These are phyloP conservation scores for Tetraodon nigroviridis DNA, from an alignment of 2,113 vertebrate genomes.

Conservation along the genomic window DNA sequence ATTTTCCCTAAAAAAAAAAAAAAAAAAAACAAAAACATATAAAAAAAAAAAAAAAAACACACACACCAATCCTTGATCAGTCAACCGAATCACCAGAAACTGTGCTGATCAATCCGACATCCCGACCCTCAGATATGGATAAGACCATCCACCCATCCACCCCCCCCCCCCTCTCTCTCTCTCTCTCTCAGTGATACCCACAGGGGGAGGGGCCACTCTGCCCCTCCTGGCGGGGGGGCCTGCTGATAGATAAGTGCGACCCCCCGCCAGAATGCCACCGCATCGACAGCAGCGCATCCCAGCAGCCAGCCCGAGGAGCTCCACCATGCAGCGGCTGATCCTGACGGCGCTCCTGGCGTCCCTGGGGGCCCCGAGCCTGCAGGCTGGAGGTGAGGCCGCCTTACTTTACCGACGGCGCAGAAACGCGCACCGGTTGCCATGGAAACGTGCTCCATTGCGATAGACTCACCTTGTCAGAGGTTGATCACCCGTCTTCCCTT, in stretches of 20 bases:
- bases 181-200: not conserved
- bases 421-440: conserved; percentile 12
- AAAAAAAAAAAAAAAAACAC: too few relatives aligned
- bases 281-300: not conserved
- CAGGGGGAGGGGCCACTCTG: not conserved
- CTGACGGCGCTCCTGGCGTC: not conserved
- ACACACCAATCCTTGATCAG: too few relatives aligned
- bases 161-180: too few relatives aligned
- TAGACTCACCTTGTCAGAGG: too few relatives aligned
- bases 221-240: not conserved
- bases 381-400: not conserved
- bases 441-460: too few relatives aligned
- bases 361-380: not conserved
- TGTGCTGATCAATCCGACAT: too few relatives aligned
- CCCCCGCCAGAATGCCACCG: not conserved
- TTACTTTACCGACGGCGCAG: not conserved
- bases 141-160: too few relatives aligned
- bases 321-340: not conserved
- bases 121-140: too few relatives aligned
- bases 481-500: too few relatives aligned
- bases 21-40: too few relatives aligned
- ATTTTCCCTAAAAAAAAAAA: too few relatives aligned
- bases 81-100: too few relatives aligned
- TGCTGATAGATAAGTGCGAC: conserved; percentile 1
- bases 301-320: not conserved